Evolutionary conservation across 2,888 invertebrate genomes (phyloP).

Genomic region (Esperia sulphurella): DNA sequence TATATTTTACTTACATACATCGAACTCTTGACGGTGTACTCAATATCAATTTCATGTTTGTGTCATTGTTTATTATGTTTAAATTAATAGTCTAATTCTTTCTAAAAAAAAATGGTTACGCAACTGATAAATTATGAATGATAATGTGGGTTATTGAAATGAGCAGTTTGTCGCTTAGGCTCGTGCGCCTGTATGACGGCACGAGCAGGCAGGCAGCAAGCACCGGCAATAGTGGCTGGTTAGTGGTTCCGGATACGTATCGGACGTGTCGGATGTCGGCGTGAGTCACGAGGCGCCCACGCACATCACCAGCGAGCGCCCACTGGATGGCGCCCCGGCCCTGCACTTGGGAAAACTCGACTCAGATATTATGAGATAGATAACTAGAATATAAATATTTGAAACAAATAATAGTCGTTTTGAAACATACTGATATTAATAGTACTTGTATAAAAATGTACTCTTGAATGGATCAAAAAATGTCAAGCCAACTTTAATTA

Average conservation of each 20-base stretch:
- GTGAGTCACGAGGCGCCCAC: conserved; percentile 73
- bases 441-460: too few species aligned
- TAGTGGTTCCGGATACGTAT: conserved; percentile 78
- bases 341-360: background rate
- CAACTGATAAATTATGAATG: conserved; percentile 24
- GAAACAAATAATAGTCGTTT: too few species aligned
- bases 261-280: conserved; percentile 80
- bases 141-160: conserved; percentile 51
- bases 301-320: conserved; percentile 29
- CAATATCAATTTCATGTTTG: too few species aligned
- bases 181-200: conserved; percentile 51
- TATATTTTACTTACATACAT: too few species aligned
- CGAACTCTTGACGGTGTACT: too few species aligned
- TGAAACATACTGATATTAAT: too few species aligned
- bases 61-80: too few species aligned
- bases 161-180: conserved; percentile 52
- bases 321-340: conserved; percentile 30
- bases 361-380: background rate
- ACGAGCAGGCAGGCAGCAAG: conserved; percentile 30
- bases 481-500: too few species aligned
- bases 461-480: too few species aligned
- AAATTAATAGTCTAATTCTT: too few species aligned
- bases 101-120: background rate
- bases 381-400: too few species aligned
- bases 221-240: conserved; percentile 41